Evolutionary conservation across 2,113 vertebrate species (phyloP).

Genomic region (Bos indicus): DNA sequence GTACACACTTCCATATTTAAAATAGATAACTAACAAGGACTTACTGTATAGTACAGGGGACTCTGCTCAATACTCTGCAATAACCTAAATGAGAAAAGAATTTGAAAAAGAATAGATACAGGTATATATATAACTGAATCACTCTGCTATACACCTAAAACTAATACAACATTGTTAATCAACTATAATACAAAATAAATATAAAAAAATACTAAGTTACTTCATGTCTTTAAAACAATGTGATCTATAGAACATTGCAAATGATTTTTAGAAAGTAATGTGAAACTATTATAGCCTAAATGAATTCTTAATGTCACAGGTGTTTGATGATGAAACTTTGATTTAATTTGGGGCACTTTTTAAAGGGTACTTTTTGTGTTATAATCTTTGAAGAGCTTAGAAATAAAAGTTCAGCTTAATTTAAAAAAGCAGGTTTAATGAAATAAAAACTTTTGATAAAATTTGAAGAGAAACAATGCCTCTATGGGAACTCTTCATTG

Average conservation of each 20-base stretch:
- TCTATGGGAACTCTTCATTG: not conserved
- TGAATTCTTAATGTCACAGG: slow-evolving; percentile 21
- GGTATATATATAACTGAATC: not conserved
- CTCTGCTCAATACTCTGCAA: not conserved
- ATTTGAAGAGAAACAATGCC: not conserved
- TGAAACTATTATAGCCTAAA: slow-evolving; percentile 12
- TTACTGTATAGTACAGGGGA: not conserved
- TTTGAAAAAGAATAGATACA: not conserved
- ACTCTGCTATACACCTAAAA: not conserved
- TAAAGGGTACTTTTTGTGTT: slow-evolving; percentile 65
- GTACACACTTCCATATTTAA: not conserved
- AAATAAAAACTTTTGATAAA: not conserved
- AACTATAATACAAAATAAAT: not conserved
- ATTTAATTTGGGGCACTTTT: slow-evolving; percentile 66
- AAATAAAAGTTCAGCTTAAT: slow-evolving; percentile 76
- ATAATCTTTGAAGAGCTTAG: slow-evolving; percentile 72
- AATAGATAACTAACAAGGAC: not conserved
- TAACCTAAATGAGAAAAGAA: not conserved
- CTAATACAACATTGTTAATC: not conserved
- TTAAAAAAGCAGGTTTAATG: not conserved
- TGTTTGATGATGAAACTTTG: slow-evolving; percentile 65
- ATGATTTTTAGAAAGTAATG: slow-evolving; percentile 36
- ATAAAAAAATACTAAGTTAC: not conserved
- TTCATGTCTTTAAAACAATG: slow-evolving; percentile 21
- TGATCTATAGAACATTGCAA: slow-evolving; percentile 25